phyloP scores from a whole-genome alignment of 2,888 invertebrate species.

The Aleiodes leptofemur region DNA sequence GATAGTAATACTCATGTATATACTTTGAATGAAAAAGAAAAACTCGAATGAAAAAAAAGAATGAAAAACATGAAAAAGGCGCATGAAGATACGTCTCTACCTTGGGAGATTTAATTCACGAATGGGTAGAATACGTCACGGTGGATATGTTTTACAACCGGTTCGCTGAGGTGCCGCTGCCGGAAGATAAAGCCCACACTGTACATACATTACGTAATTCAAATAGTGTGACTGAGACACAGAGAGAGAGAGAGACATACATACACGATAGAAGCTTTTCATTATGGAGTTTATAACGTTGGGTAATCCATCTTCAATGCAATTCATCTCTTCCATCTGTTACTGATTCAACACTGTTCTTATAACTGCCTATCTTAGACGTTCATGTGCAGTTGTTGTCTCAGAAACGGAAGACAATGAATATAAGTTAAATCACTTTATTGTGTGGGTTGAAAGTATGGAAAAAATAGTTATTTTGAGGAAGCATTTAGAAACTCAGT shows the following conservation, averaged over 20 bases:
- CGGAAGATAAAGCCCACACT: conserved; percentile 39
- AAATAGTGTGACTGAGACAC: conserved; percentile 12
- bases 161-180: conserved; percentile 28
- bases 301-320: conserved; percentile 3
- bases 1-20: conserved; percentile 4
- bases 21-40: neutral
- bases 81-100: conserved; percentile 19
- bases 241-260: too few relatives aligned
- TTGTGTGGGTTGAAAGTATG: neutral
- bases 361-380: conserved; percentile 1
- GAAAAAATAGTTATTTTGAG: too few relatives aligned
- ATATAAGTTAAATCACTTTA: neutral
- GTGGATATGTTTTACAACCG: conserved; percentile 41
- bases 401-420: conserved; percentile 4
- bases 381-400: neutral
- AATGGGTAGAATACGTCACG: conserved; percentile 33
- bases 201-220: conserved; percentile 32
- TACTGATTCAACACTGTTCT: conserved; percentile 14
- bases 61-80: conserved; percentile 9
- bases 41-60: neutral
- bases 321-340: conserved; percentile 19
- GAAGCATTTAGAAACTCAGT: too few relatives aligned
- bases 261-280: neutral
- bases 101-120: conserved; percentile 30
- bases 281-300: conserved; percentile 24